Evolutionary conservation across 1,140 invertebrate genomes (phyloP).

Genomic region (Lepidurus couesii): DNA sequence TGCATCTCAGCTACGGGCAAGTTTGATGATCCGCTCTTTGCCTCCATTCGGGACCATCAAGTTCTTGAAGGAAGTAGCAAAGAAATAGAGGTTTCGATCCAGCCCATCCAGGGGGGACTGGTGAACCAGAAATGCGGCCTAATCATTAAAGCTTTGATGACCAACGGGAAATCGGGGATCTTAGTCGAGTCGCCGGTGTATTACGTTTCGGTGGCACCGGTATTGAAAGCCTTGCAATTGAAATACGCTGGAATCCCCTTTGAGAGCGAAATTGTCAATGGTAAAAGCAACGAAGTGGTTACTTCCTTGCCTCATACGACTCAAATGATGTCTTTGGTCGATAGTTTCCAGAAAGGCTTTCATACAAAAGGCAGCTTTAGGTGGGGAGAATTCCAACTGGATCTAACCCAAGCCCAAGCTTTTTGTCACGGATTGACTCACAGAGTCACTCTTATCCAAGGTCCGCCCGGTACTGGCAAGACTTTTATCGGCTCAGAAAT

Average conservation of each 20-base stretch:
- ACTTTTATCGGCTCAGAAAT: constrained; percentile 48
- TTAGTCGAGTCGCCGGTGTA: constrained; percentile 30
- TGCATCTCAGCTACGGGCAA: constrained; percentile 31
- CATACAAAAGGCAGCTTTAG: neutral
- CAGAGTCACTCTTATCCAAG: constrained; percentile 50
- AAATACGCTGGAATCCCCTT: constrained; percentile 25
- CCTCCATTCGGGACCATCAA: neutral
- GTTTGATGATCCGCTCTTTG: constrained; percentile 29
- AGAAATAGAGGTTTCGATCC: constrained; percentile 22
- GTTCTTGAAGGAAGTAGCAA: neutral
- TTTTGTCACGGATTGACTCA: constrained; percentile 27
- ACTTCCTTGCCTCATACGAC: neutral
- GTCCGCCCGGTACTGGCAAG: constrained; percentile 54
- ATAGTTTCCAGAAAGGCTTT: neutral
- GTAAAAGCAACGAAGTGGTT: neutral
- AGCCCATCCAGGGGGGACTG: constrained; percentile 22
- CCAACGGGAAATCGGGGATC: constrained; percentile 19
- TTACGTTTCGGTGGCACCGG: constrained; percentile 26
- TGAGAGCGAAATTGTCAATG: constrained; percentile 28
- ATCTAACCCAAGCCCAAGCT: constrained; percentile 24
- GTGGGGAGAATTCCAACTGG: neutral
- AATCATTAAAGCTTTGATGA: constrained; percentile 26
- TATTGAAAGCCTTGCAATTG: constrained; percentile 25
- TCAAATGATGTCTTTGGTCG: neutral
- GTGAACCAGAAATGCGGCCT: neutral